Evolutionary conservation across 2,797 vertebrate species (phyloP), one percentile per base, ranked within the genome.

Genomic region (Urophycis tenuis): DNA sequence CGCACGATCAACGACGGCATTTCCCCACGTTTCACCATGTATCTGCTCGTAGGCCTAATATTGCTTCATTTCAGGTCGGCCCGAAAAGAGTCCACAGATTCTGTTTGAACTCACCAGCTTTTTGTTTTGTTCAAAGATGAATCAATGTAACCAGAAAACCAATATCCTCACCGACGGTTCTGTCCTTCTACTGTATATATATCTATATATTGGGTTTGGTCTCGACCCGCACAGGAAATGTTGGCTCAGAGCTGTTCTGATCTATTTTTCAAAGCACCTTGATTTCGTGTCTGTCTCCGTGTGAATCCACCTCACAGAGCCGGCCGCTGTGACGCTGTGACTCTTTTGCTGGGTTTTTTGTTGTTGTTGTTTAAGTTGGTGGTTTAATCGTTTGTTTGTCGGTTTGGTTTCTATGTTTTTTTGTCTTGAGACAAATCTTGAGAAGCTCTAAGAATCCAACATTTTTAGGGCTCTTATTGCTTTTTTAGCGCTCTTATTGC

Each of bases 41-140:
- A 41, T 41, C 17, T 12, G 39, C 39, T 41, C n/a, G 45, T 53
- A 22, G 17, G 45, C 19, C 17, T 53, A 19, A 53, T 53, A 19
- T 53, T 19, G 45, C 22, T 53, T 53, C 19, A 22, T 53, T 53
- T 53, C 17, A 53, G 17, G 45, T 53, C 7, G 19, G 17, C 45
- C 45, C 22, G 17, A 22, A 53, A 53, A 4, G 73, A 45, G 39
- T 49, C 73, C 53, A 45, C 73, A 72, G 33, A 35, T 72, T 72
- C 71, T n/a, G 69, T 71, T 30, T 17, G 3, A 71, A 17, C 69
- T 7, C 39, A 31, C 39, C 8, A 0, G 2, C 11, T 14, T 71
- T 77, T 67, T 2, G 49, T 71, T 77, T 67, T 2, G 49, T 41
- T 74, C 19, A 53, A 53, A 53, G 45, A 53, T 53, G 45, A 53